Percentiles rank a stretch among this genome's conserved stretches.
phyloP scores from a whole-genome alignment of 37 sponge, comb jelly and placozoan species.

The Beroe ovata region DNA sequence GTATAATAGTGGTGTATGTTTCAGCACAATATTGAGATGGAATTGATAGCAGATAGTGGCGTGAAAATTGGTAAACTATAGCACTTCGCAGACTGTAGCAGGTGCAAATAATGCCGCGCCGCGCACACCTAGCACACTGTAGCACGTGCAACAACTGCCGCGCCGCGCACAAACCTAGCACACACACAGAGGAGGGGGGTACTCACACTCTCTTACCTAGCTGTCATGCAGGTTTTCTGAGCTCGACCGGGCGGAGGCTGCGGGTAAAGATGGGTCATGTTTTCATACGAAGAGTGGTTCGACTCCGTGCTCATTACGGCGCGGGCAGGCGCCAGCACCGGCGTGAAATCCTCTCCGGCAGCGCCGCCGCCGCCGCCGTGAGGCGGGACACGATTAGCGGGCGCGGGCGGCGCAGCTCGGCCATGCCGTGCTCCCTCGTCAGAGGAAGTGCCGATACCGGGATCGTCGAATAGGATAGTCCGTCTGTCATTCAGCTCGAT shows the following conservation, averaged over 20 bases:
- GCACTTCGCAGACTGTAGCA: too few species aligned
- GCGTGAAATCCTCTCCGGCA: neutral
- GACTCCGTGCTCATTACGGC: conserved; percentile 8
- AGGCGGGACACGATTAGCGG: neutral
- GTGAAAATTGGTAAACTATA: too few species aligned
- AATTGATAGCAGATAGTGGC: too few species aligned
- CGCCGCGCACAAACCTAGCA: neutral
- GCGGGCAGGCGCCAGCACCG: conserved; percentile 12
- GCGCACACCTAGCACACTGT: neutral
- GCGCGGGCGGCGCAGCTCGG: neutral
- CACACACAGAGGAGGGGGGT: neutral
- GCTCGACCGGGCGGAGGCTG: conserved; percentile 65
- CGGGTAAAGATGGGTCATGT: conserved; percentile 50
- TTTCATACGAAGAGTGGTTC: conserved; percentile 21
- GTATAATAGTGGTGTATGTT: too few species aligned
- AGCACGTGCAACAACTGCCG: neutral
- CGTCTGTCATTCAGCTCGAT: conserved; percentile 17
- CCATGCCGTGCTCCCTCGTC: neutral
- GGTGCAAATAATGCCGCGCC: too few species aligned
- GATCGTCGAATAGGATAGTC: conserved; percentile 21
- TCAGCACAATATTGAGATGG: too few species aligned
- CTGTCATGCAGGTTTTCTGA: conserved; percentile 30
- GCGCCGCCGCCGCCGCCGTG: neutral
- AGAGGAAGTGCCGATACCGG: conserved; percentile 13
- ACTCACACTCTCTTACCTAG: conserved; percentile 42